These are phyloP conservation scores for Pteria penguin DNA, from an alignment of 2,888 invertebrate species.

Conservation along the genomic window DNA sequence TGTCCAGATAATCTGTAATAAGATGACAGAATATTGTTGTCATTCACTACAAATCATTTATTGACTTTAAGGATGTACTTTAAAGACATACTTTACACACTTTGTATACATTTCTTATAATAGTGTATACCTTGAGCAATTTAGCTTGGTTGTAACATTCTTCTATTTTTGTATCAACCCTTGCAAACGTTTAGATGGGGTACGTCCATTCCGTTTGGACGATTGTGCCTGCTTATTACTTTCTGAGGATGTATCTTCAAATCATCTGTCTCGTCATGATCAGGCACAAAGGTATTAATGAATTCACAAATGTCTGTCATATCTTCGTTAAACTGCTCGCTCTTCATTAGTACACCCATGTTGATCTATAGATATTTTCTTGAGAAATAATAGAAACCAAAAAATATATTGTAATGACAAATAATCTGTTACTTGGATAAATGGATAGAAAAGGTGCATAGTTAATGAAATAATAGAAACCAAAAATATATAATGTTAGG, in stretches of 20 bases:
- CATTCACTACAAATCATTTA: too few species aligned
- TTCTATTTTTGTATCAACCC: conserved; percentile 39
- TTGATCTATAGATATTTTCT: too few species aligned
- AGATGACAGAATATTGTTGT: not conserved
- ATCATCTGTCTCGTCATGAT: conserved; percentile 21
- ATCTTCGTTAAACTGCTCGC: conserved; percentile 38
- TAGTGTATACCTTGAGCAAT: conserved; percentile 21
- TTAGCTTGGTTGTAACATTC: conserved; percentile 43
- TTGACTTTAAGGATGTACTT: not conserved
- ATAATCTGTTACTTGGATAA: not conserved
- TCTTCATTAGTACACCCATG: conserved; percentile 37
- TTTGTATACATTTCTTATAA: too few species aligned
- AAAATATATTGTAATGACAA: not conserved
- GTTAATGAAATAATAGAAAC: too few species aligned
- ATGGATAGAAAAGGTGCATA: too few species aligned
- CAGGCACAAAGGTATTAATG: conserved; percentile 39
- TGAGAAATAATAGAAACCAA: too few species aligned
- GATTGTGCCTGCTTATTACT: conserved; percentile 34
- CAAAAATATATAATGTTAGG: not conserved
- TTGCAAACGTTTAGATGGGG: conserved; percentile 37
- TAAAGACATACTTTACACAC: not conserved
- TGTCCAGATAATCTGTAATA: conserved; percentile 33
- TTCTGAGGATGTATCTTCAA: conserved; percentile 17
- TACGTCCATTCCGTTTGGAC: conserved; percentile 32
- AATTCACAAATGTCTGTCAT: conserved; percentile 40